These are phyloP conservation scores for Balanococcus diminutus DNA, from an alignment of 2,888 invertebrate genomes.

Conservation along the genomic window DNA sequence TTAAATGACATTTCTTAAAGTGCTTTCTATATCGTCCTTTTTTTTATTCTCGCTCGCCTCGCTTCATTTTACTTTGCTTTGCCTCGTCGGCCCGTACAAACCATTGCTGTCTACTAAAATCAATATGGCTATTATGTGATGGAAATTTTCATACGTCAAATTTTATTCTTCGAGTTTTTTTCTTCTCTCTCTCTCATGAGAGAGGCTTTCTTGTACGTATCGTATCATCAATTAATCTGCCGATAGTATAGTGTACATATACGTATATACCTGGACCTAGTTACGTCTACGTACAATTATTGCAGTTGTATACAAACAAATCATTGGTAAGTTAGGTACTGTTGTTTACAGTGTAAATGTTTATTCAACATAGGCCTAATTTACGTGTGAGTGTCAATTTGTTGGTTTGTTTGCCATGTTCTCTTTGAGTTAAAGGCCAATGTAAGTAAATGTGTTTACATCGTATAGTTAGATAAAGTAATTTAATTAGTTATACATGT, in stretches of 20 bases:
- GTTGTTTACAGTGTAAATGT: slow-evolving; percentile 36
- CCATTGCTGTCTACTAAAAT: slow-evolving; percentile 9
- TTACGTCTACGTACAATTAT: not conserved
- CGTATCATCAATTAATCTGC: slow-evolving; percentile 13
- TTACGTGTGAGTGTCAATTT: slow-evolving; percentile 39
- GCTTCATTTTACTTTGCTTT: not conserved
- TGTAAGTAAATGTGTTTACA: slow-evolving; percentile 30
- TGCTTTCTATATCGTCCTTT: slow-evolving; percentile 30
- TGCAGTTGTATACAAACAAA: not conserved
- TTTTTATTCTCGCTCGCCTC: not conserved
- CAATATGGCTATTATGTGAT: slow-evolving; percentile 34
- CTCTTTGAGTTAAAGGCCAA: slow-evolving; percentile 34
- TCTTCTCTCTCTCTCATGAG: not conserved
- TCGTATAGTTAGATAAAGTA: not conserved
- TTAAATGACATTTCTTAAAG: slow-evolving; percentile 44
- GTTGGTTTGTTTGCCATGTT: slow-evolving; percentile 28
- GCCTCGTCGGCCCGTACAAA: not conserved
- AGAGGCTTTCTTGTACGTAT: not conserved
- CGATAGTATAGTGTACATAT: not conserved
- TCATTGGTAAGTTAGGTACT: slow-evolving; percentile 33
- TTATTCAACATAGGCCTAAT: slow-evolving; percentile 40
- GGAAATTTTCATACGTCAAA: not conserved
- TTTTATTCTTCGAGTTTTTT: not conserved
- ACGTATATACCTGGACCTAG: no score
- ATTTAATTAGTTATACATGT: slow-evolving; percentile 18